phyloP scores from a whole-genome alignment of 2,113 vertebrate genomes.

The Talpa occidentalis region DNA sequence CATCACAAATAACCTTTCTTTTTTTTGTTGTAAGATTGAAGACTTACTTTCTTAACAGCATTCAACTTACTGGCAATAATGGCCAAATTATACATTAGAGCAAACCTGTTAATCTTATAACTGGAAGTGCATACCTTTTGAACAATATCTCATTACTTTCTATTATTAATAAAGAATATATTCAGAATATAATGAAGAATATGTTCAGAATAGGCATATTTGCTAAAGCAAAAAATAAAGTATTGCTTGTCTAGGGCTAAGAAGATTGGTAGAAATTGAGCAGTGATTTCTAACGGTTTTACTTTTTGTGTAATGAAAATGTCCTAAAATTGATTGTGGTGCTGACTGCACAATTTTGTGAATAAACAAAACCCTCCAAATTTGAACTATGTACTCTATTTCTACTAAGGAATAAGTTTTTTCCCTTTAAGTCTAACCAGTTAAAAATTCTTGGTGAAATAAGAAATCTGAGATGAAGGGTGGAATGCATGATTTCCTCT shows the following conservation, averaged over 20 bases:
- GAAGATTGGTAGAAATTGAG: neutral
- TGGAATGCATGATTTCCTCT: neutral
- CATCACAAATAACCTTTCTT: too few species aligned
- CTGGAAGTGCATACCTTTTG: too few species aligned
- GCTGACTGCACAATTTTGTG: neutral
- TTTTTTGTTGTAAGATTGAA: too few species aligned
- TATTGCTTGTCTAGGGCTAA: too few species aligned
- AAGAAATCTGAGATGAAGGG: neutral
- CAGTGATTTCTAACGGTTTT: neutral
- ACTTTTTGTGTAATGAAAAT: neutral
- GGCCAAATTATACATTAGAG: too few species aligned
- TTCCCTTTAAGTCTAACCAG: neutral
- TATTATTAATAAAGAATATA: neutral
- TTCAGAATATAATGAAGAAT: too few species aligned
- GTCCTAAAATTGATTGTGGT: neutral
- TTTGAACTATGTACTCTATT: neutral
- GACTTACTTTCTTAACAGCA: too few species aligned
- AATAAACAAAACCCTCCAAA: too few species aligned
- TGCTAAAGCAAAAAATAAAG: neutral
- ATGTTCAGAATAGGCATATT: neutral
- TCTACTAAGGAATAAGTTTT: neutral
- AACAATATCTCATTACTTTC: too few species aligned
- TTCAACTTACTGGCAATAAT: too few species aligned
- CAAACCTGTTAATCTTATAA: too few species aligned
- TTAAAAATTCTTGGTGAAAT: neutral